Evolutionary conservation across 1,140 invertebrate genomes (phyloP).

Genomic region (Trachymyrmex cornetzi): DNA sequence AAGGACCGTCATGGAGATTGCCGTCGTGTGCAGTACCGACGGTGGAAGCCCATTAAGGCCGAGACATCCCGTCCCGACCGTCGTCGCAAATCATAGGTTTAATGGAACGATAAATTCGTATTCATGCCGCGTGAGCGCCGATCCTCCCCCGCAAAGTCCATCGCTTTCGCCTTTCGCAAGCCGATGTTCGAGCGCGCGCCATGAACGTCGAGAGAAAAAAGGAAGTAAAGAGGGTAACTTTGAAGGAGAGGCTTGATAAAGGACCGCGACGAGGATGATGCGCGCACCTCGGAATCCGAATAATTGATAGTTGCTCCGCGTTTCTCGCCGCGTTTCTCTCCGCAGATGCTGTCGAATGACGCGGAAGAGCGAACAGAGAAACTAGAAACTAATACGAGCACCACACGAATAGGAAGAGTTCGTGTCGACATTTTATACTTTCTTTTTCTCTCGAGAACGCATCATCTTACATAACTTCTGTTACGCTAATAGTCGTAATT

Average conservation of each 20-base stretch:
- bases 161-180: not conserved
- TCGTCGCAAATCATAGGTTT: conserved; percentile 73
- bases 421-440: conserved; percentile 1
- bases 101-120: conserved; percentile 73
- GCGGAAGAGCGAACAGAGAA: not conserved
- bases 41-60: conserved; percentile 68
- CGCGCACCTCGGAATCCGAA: conserved; percentile 40
- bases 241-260: not conserved
- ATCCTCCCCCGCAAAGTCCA: conserved; percentile 17
- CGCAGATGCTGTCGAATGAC: not conserved
- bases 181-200: not conserved
- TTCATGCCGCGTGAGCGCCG: conserved; percentile 54
- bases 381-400: not conserved
- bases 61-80: conserved; percentile 42
- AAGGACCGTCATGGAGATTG: conserved; percentile 59
- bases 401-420: not conserved
- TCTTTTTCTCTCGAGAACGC: not conserved
- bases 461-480: not conserved
- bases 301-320: conserved; percentile 48
- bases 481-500: not conserved
- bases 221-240: not conserved
- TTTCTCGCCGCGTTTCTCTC: conserved; percentile 29
- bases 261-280: not conserved
- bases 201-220: not conserved
- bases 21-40: conserved; percentile 62